These are phyloP conservation scores for Oreochromis niloticus DNA, from an alignment of 2,113 vertebrate species.

Conservation along the genomic window DNA sequence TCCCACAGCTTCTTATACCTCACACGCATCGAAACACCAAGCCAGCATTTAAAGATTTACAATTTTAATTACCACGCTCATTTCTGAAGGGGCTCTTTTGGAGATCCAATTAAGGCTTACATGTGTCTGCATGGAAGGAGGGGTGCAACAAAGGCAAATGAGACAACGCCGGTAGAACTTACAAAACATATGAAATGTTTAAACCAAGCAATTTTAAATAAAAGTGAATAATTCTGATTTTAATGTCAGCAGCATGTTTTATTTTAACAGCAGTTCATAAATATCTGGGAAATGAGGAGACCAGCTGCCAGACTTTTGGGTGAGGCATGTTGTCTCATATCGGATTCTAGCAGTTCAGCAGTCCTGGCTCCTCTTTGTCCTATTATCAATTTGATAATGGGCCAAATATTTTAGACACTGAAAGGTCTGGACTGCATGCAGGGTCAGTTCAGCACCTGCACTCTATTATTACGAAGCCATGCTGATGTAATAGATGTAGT, in stretches of 20 bases:
- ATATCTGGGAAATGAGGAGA: background rate
- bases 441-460: background rate
- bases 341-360: background rate
- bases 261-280: background rate
- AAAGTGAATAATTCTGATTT: background rate
- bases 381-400: background rate
- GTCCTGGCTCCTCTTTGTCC: background rate
- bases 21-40: fast-evolving
- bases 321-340: background rate
- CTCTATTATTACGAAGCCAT: background rate
- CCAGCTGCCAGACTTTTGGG: background rate
- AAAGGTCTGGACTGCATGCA: background rate
- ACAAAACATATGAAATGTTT: background rate
- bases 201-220: background rate
- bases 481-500: no score
- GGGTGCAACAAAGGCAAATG: background rate
- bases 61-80: background rate
- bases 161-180: background rate
- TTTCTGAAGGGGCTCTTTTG: background rate
- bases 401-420: background rate
- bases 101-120: background rate
- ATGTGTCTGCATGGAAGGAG: background rate
- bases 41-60: background rate
- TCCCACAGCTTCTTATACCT: background rate
- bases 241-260: background rate